A percentile compares a stretch with the other conserved stretches of the same genome.
Conservation (phyloP, 2,888 invertebrate genomes). For the Morinoia aosen region DNA sequence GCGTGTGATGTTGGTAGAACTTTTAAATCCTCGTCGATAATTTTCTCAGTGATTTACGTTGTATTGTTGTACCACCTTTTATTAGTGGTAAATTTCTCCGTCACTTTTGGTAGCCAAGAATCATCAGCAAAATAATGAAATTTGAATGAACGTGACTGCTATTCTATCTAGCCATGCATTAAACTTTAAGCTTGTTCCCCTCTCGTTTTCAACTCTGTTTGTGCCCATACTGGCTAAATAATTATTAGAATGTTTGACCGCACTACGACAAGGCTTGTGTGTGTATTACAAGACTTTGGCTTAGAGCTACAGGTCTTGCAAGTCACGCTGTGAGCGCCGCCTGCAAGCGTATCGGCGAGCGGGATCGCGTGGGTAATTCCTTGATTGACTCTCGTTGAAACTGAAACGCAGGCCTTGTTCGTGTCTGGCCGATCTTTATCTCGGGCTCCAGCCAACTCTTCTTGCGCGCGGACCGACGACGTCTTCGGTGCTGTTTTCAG, state of each 20-base stretch:
- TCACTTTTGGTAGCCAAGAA: background rate
- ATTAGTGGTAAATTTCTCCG: background rate
- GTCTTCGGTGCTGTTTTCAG: background rate
- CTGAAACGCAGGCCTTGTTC: slow-evolving; percentile 21
- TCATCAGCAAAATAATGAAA: background rate
- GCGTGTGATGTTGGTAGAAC: background rate
- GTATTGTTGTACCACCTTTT: background rate
- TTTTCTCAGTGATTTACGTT: background rate
- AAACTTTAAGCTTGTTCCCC: background rate
- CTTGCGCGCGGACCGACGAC: background rate
- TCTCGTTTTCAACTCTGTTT: background rate
- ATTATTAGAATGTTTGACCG: background rate
- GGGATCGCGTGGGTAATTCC: background rate
- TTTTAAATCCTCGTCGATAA: background rate
- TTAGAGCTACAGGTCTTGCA: slow-evolving; percentile 7
- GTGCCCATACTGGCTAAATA: background rate
- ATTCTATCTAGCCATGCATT: background rate
- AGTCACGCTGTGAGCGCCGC: background rate
- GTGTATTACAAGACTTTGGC: slow-evolving; percentile 4
- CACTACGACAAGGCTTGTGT: background rate
- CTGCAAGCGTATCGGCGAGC: background rate
- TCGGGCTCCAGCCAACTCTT: background rate
- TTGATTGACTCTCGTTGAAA: slow-evolving; percentile 25
- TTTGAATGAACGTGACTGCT: background rate
- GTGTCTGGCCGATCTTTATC: background rate